Evolutionary conservation across 2,797 vertebrate genomes (phyloP), one percentile per base, ranked within the genome.

Genomic region (Chiroxiphia lanceolata): DNA sequence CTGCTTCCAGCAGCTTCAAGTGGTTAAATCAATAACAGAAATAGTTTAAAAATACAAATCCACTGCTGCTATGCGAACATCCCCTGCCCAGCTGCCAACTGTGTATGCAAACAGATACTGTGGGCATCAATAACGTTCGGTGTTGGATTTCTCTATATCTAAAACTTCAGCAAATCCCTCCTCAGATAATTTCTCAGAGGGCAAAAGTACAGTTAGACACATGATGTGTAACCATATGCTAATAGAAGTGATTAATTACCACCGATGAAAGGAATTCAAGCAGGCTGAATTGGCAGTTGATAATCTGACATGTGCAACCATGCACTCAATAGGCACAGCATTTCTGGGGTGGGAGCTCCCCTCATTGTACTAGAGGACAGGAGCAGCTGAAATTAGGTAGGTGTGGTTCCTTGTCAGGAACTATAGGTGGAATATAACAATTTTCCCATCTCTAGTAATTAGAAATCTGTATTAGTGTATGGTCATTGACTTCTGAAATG

Each of bases 81-180:
- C 86, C 88, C 25, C 29, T 83, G 89, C 87, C 77, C 50, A 83
- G 84, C 76, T 94, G 80, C 90, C 0, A 23, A 77, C 63, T 87
- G 53, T 90, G 84, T 92, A 48, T 94, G 87, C 95, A 96, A 96
- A 96, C 94, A 94, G 44, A 91, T 83, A 96, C 81, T 79, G 77
- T 70, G 80, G 84, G 85, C 94, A 91, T 84, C 90, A 89, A 69
- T 90, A 92, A 89, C 91, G 79, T 76, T 82, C 60, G 60, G 65
- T 88, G 79, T 72, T 87, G 75, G 84, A 72, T 94, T 79, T 83
- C 92, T 84, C 93, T 64, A 26, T 72, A 82, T 65, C 80, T 94
- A 40, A 96, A 95, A 97, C 94, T 96, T 93, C 76, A 90, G 89
- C 95, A 77, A 95, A 97, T 89, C 95, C 72, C 89, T 91, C 88